A percentile compares a stretch with the other conserved stretches of the same genome.
phyloP scores from a whole-genome alignment of 2,888 invertebrate genomes.

The Trichogramma dendrolimi region DNA sequence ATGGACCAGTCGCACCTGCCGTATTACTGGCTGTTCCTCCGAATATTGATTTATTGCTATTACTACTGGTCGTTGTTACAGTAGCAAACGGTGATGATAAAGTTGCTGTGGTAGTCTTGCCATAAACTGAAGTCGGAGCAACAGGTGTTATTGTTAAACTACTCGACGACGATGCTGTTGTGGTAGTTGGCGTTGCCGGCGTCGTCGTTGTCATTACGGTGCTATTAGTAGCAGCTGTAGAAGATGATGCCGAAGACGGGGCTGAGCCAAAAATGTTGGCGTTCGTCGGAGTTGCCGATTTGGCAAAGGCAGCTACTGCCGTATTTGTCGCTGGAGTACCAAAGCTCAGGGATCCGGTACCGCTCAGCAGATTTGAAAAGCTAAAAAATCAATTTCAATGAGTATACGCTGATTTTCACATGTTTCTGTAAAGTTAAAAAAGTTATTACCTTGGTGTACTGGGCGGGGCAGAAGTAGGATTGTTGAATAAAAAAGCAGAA shows the following conservation, averaged over 20 bases:
- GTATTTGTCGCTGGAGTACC: conserved; percentile 7
- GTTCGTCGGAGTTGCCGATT: not conserved
- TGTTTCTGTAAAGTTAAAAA: no score
- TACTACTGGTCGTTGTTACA: not conserved
- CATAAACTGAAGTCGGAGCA: conserved; percentile 1
- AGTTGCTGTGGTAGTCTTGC: conserved; percentile 1
- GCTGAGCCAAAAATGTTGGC: not conserved
- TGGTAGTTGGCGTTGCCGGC: not conserved
- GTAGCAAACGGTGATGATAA: not conserved
- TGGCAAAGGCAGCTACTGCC: not conserved
- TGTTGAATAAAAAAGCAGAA: not conserved
- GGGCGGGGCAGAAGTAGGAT: no score
- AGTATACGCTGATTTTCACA: no score
- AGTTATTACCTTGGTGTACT: no score
- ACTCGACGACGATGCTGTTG: not conserved
- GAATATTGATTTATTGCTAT: not conserved
- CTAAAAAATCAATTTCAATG: not conserved
- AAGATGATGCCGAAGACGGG: conserved; percentile 13
- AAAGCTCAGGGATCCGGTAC: conserved; percentile 22
- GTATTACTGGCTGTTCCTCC: not conserved
- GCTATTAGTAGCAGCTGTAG: not conserved
- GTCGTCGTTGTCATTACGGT: conserved; percentile 10
- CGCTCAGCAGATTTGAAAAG: conserved; percentile 8
- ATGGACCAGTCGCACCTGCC: not conserved
- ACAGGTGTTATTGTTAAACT: no score